A percentile compares a stretch with the other conserved stretches of the same genome.
Conservation (phyloP, 2,888 invertebrate genomes). For the Leucophenga maculata region DNA sequence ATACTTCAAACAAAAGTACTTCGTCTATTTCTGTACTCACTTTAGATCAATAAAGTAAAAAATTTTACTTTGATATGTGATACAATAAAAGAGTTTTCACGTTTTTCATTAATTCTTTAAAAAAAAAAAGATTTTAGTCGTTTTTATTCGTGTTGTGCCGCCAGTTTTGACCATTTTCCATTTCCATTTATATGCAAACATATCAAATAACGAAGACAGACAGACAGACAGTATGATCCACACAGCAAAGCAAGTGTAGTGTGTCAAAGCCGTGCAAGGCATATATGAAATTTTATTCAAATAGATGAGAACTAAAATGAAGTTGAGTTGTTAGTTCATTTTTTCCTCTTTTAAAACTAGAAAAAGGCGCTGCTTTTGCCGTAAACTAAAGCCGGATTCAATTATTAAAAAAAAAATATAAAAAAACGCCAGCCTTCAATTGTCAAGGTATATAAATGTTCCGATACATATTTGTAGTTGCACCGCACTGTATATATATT, state of each 20-base stretch:
- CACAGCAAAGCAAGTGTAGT: background rate
- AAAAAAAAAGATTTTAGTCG: background rate
- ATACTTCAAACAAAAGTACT: no score
- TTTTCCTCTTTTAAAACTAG: no score
- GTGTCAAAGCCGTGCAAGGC: background rate
- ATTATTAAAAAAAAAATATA: no score
- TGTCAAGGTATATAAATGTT: no score
- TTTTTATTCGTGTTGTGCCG: background rate
- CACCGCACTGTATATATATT: no score
- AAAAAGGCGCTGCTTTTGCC: no score
- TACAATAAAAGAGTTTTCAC: background rate
- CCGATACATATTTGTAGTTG: no score
- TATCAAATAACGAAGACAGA: slow-evolving; percentile 15
- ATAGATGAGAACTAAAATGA: no score
- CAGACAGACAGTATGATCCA: background rate
- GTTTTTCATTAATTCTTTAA: background rate
- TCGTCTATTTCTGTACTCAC: background rate
- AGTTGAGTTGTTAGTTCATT: no score
- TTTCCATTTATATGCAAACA: slow-evolving; percentile 40
- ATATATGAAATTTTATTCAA: background rate
- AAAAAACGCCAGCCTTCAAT: no score
- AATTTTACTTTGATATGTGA: background rate
- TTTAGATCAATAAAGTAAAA: background rate
- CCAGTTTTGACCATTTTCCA: slow-evolving; percentile 25
- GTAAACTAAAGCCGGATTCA: no score